A percentile compares a stretch with the other conserved stretches of the same genome.
These are phyloP conservation scores for Drosophila parvula DNA, from an alignment of 1,140 invertebrate species.

Conservation along the genomic window DNA sequence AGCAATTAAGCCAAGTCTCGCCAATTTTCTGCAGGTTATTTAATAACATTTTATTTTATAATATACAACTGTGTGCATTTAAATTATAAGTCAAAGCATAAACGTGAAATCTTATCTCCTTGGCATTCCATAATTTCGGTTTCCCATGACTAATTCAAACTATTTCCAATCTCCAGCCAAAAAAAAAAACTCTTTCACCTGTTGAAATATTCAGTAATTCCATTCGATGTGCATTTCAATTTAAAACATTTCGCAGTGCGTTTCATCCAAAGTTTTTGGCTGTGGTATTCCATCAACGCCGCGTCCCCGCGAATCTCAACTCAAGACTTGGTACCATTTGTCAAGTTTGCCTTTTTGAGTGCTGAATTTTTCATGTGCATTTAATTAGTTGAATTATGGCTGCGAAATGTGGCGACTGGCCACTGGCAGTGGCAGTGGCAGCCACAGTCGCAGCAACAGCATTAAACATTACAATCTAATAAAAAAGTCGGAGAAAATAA, in stretches of 20 bases:
- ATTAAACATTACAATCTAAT: conserved; percentile 68
- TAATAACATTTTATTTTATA: background rate
- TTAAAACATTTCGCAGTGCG: conserved; percentile 74
- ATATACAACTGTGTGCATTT: background rate
- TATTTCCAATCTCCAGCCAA: conserved; percentile 38
- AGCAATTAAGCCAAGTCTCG: too few relatives aligned
- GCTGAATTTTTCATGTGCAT: conserved; percentile 82
- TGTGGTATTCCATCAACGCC: conserved; percentile 48
- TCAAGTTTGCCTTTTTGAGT: conserved; percentile 77
- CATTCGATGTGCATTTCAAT: conserved; percentile 60
- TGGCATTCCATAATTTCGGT: background rate
- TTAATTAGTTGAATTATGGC: conserved; percentile 83
- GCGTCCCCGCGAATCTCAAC: background rate
- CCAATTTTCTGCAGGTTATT: too few relatives aligned
- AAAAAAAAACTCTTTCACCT: conserved; percentile 64
- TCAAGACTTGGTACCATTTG: conserved; percentile 42
- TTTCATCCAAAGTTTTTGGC: conserved; percentile 54
- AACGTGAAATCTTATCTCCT: background rate
- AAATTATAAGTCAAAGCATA: background rate
- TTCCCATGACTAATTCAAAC: conserved; percentile 45
- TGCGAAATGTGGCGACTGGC: conserved; percentile 72
- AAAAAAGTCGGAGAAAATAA: conserved; percentile 54
- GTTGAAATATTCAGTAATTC: conserved; percentile 57
- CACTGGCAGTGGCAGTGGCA: conserved; percentile 30
- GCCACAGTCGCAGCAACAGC: conserved; percentile 26